A percentile compares a stretch with the other conserved stretches of the same genome.
Conservation (phyloP, 2,113 vertebrate genomes). For the Ramphastos sulfuratus region DNA sequence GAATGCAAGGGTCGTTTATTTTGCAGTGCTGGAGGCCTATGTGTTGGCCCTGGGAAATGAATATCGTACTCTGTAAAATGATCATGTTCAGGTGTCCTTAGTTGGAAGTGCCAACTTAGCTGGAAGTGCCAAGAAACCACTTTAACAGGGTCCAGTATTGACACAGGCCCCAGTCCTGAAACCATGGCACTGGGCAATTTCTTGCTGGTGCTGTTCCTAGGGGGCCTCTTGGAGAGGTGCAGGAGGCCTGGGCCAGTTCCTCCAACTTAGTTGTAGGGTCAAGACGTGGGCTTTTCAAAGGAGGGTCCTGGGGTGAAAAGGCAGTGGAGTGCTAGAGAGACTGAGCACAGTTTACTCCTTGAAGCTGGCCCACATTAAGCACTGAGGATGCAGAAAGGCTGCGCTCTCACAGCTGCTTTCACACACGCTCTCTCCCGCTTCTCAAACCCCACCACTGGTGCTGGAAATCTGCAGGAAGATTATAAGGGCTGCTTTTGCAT, state of each 20-base stretch:
- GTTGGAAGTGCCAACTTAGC: not conserved
- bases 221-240: accelerated
- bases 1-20: not conserved
- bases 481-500: not conserved
- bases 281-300: not conserved
- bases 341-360: not conserved
- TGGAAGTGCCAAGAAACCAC: not conserved
- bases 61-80: not conserved
- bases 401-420: not conserved
- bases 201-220: accelerated
- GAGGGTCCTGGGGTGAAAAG: not conserved
- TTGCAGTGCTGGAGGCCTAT: not conserved
- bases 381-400: not conserved
- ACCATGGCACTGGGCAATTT: accelerated
- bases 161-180: not conserved
- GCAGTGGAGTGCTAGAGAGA: accelerated
- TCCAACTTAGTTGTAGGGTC: not conserved
- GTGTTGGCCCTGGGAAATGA: not conserved
- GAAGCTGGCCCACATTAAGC: accelerated
- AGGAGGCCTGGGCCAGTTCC: not conserved
- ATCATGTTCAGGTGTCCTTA: not conserved
- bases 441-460: not conserved
- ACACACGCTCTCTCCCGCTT: accelerated
- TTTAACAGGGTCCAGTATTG: not conserved
- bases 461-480: not conserved